Conservation (phyloP, 1,140 invertebrate genomes). For the Brachionus asplanchnoidis region DNA sequence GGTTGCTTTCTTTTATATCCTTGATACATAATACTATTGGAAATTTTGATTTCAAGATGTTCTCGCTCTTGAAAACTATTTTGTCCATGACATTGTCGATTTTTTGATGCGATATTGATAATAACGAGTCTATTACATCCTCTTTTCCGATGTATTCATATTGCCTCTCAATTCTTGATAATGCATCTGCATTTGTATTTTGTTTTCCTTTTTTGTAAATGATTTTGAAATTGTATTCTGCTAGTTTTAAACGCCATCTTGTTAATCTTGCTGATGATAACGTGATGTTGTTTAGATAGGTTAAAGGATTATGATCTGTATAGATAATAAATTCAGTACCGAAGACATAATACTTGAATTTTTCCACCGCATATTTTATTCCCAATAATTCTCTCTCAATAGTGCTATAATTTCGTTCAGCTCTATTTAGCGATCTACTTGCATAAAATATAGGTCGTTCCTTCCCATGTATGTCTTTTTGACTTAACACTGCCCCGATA, state of each 20-base stretch:
- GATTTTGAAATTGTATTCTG: background rate
- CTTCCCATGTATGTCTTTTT: background rate
- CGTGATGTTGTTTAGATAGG: background rate
- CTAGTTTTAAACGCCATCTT: background rate
- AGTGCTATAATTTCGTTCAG: no score
- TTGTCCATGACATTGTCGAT: no score
- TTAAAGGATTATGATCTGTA: background rate
- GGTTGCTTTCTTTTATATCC: no score
- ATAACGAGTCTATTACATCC: no score
- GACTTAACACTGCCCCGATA: conserved; percentile 5
- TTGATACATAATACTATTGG: no score
- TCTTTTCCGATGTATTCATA: no score
- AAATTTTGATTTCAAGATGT: no score
- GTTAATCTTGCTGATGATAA: background rate
- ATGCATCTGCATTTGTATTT: background rate
- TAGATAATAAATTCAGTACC: background rate
- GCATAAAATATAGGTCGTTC: background rate
- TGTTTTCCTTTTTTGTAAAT: background rate
- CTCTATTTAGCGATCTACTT: background rate
- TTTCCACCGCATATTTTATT: background rate
- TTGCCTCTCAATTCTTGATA: no score
- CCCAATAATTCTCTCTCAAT: background rate
- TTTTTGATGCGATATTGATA: no score
- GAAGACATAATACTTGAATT: background rate
- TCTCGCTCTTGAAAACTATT: no score